These are phyloP conservation scores for Netelia fuscicornis DNA, from an alignment of 2,888 invertebrate species.

Conservation along the genomic window DNA sequence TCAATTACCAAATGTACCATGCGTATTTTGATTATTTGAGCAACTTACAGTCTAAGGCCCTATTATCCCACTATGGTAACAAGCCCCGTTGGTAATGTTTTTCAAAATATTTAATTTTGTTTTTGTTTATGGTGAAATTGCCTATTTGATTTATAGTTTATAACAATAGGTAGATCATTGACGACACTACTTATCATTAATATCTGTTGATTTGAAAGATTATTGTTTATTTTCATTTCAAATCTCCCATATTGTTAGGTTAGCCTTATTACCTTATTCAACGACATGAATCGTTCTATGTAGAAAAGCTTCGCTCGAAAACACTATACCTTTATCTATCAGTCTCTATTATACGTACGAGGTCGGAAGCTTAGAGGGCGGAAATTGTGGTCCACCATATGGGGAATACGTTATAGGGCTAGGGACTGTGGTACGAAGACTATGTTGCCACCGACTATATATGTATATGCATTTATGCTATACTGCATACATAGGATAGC, in stretches of 20 bases:
- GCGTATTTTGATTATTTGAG: no score
- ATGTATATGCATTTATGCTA: not conserved
- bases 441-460: not conserved
- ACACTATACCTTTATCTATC: not conserved
- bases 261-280: not conserved
- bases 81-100: no score
- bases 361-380: slow-evolving; percentile 17
- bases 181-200: not conserved
- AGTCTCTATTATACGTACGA: slow-evolving; percentile 12
- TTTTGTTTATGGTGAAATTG: no score
- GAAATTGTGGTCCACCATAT: slow-evolving; percentile 57
- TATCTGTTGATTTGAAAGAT: not conserved
- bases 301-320: not conserved
- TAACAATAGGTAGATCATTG: no score
- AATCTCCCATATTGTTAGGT: no score
- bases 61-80: no score
- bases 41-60: no score
- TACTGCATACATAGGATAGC: not conserved
- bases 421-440: slow-evolving; percentile 29
- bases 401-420: slow-evolving; percentile 31
- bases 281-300: not conserved
- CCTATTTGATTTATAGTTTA: no score
- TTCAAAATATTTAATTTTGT: no score
- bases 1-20: no score
- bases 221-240: no score